Evolutionary conservation across 2,113 vertebrate genomes (phyloP).

Genomic region (Pomatorhinus ruficollis): DNA sequence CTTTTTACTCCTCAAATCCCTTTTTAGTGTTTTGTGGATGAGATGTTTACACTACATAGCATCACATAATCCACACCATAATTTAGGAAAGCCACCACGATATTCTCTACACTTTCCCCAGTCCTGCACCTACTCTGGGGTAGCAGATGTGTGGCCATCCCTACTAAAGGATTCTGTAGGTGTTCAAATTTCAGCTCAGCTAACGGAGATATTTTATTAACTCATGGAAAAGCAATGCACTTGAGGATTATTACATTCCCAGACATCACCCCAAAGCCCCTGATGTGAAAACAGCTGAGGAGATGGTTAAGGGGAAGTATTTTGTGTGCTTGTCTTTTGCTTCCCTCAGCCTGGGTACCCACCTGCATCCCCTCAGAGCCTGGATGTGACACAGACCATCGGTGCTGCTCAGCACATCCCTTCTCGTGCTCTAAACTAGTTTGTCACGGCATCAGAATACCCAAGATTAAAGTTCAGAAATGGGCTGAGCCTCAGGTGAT

Average conservation of each 20-base stretch:
- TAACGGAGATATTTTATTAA: neutral
- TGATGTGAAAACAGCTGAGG: neutral
- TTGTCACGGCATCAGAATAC: neutral
- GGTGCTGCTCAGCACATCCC: neutral
- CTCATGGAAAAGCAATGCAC: neutral
- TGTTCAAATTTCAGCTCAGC: neutral
- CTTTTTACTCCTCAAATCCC: neutral
- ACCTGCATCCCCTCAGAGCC: neutral
- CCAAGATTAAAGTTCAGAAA: neutral
- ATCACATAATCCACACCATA: neutral
- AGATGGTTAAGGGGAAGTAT: neutral
- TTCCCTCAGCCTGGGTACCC: neutral
- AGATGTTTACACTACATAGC: neutral
- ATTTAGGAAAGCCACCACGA: neutral
- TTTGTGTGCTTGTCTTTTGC: neutral
- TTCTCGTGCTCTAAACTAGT: neutral
- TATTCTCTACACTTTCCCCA: neutral
- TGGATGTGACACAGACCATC: neutral
- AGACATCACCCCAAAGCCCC: neutral
- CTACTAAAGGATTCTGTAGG: neutral
- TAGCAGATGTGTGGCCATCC: neutral
- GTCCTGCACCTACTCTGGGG: too few relatives aligned
- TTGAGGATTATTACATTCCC: neutral
- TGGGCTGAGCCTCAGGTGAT: neutral
- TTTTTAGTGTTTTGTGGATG: neutral